Percentiles rank a stretch among this genome's conserved stretches.
phyloP scores from a whole-genome alignment of 1,140 invertebrate species.

The Odontomachus brunneus region DNA sequence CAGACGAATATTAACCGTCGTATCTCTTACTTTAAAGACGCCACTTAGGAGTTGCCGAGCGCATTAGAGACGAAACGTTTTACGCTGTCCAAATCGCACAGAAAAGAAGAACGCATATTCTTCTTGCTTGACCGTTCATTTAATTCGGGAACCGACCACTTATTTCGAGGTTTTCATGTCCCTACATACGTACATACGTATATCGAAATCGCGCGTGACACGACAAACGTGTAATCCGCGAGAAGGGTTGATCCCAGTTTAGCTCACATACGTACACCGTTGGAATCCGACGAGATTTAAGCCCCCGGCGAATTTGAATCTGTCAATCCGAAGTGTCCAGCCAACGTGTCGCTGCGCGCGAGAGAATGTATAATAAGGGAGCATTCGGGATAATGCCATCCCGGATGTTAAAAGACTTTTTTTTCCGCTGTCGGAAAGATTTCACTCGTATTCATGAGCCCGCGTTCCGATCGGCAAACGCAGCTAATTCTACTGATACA shows the following conservation, averaged over 20 bases:
- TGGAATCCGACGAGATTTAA: slow-evolving; percentile 69
- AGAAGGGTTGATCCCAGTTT: slow-evolving; percentile 84
- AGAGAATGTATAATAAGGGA: slow-evolving; percentile 68
- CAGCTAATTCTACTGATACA: slow-evolving; percentile 29
- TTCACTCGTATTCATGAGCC: slow-evolving; percentile 35
- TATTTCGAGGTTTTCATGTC: slow-evolving; percentile 68
- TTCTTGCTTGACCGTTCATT: slow-evolving; percentile 28
- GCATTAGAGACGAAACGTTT: background rate
- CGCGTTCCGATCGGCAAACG: background rate
- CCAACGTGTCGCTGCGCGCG: slow-evolving; percentile 32
- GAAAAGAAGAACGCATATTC: background rate
- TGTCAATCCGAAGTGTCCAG: slow-evolving; percentile 71
- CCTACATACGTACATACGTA: slow-evolving; percentile 25
- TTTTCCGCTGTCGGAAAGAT: slow-evolving; percentile 60
- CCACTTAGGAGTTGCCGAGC: background rate
- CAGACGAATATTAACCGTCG: background rate
- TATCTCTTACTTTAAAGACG: background rate
- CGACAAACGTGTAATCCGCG: slow-evolving; percentile 81
- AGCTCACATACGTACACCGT: slow-evolving; percentile 77
- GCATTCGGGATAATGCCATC: slow-evolving; percentile 51
- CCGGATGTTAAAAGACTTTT: slow-evolving; percentile 66
- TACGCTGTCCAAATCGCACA: background rate
- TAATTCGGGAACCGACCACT: slow-evolving; percentile 53
- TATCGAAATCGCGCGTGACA: slow-evolving; percentile 80
- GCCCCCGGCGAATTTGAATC: slow-evolving; percentile 73